phyloP scores from a whole-genome alignment of 2,888 invertebrate genomes.

The Achlya flavicornis region DNA sequence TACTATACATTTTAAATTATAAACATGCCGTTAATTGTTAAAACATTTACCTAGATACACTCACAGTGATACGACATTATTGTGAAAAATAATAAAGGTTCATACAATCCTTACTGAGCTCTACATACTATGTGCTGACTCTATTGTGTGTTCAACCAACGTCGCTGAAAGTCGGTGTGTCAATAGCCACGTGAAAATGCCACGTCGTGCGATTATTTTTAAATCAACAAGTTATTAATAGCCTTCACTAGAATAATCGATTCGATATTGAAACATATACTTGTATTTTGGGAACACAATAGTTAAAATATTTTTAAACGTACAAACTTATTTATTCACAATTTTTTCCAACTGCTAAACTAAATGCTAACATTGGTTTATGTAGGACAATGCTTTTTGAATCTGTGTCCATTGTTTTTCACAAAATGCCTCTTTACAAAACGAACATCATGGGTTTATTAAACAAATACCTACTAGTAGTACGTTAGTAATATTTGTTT shows the following conservation, averaged over 20 bases:
- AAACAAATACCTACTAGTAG: neutral
- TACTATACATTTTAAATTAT: too few species aligned
- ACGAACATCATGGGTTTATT: neutral
- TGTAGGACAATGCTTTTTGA: neutral
- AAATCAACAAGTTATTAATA: constrained; percentile 1
- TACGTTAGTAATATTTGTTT: too few species aligned
- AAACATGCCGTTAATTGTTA: too few species aligned
- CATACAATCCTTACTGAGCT: too few species aligned
- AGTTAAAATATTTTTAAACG: neutral
- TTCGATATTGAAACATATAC: neutral
- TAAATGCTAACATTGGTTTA: neutral
- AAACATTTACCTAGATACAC: too few species aligned
- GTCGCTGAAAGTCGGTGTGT: neutral
- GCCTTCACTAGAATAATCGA: neutral
- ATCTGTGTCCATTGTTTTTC: neutral
- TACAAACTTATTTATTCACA: neutral
- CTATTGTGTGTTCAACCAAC: neutral
- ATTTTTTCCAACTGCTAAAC: neutral
- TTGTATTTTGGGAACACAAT: neutral
- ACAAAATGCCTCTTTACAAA: neutral
- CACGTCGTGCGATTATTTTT: neutral
- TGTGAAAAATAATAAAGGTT: too few species aligned
- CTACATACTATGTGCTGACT: neutral
- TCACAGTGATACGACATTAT: too few species aligned
- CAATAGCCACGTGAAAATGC: neutral